These are phyloP conservation scores for Harpagifer antarcticus DNA, from an alignment of 2,797 vertebrate genomes.

Conservation along the genomic window DNA sequence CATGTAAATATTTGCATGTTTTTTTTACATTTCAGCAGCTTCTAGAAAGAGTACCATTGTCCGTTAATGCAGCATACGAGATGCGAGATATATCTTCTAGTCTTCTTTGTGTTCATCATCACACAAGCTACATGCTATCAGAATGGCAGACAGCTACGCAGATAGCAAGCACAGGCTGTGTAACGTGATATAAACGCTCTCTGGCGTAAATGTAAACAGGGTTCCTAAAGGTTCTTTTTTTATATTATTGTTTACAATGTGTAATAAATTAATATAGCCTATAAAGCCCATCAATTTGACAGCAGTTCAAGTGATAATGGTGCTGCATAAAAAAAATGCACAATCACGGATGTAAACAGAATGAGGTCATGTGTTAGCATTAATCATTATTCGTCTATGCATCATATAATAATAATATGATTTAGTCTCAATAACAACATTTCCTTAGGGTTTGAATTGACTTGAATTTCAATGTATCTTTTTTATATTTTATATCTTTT, in stretches of 20 bases:
- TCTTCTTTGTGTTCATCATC: background rate
- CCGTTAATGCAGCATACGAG: background rate
- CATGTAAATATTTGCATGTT: background rate
- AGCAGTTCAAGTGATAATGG: background rate
- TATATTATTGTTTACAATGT: background rate
- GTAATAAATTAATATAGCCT: background rate
- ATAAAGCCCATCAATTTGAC: background rate
- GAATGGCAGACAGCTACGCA: background rate
- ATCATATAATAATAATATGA: background rate
- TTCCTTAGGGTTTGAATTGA: background rate
- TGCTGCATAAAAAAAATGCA: constrained; percentile 30
- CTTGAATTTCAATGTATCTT: background rate
- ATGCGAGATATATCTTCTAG: background rate
- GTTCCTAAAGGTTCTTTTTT: background rate
- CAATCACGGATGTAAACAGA: constrained; percentile 27
- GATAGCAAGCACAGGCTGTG: background rate
- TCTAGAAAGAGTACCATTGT: background rate
- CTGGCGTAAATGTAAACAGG: background rate
- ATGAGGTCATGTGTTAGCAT: constrained; percentile 17
- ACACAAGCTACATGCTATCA: constrained; percentile 41
- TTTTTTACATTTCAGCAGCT: background rate
- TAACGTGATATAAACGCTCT: background rate
- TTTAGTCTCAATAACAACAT: background rate
- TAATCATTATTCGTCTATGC: background rate
- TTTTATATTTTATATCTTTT: background rate